Base-by-base conservation (phyloP, 2,797 vertebrate species). In the Hozukius guyotensis region DNA sequence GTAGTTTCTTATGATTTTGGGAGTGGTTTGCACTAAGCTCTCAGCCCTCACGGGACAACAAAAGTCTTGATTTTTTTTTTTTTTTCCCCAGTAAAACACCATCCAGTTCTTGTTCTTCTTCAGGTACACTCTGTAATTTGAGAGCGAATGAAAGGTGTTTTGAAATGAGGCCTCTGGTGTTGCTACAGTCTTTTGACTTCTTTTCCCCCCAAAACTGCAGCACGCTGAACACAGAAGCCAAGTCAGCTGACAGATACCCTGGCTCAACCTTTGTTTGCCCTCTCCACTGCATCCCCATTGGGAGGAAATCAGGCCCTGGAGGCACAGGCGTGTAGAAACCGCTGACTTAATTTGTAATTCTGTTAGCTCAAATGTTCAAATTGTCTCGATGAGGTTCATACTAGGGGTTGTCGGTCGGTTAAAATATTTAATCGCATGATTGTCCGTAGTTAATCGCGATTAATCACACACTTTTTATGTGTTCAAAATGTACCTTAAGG, bases 221-320 rank as follows among this genome's bases (percentile, higher is more conserved):
- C 6, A 4, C 24, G 11, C 66, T 83, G 53, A 49, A 66, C 74
- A 83, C 73, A 77, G 86, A 82, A 75, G 83, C 79, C 67, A 81
- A 85, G 85, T 91, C 88, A 88, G 87, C 83, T 88, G 89, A 90
- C 82, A 2, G 78, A 86, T 73, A 64, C 62, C 59, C 80, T 10
- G 73, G 57, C 73, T 85, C 79, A 87, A 85, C 88, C 90, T 92
- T 79, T 82, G 78, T 82, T 88, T 93, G 87, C 82, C 82, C 88
- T 90, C 82, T 27, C 61, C 46, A 14, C 81, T 73, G 76, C 74
- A 69, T 86, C 76, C 76, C 75, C 65, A 31, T 12, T 8, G 79
- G 83, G 81, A 84, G 81, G 25, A 79, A 78, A 75, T 79, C 25
- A 16, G 53, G 68, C 80, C 81, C 75, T 42, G 65, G 80, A 87